Conservation (phyloP, 2,888 invertebrate genomes). For the Zeuzera pyrina region DNA sequence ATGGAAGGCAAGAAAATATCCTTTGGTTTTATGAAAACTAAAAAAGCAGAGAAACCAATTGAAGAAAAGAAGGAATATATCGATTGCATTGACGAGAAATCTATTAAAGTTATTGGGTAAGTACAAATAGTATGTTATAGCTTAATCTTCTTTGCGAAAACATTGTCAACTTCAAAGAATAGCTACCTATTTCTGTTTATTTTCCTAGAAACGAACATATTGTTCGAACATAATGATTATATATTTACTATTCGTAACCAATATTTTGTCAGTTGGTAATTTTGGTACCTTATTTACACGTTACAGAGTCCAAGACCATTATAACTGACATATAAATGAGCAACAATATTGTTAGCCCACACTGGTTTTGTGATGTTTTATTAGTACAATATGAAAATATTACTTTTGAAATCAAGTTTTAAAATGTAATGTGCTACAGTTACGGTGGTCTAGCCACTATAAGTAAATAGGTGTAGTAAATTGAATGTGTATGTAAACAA, state of each 20-base stretch:
- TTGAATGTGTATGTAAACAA: no score
- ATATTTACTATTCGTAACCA: neutral
- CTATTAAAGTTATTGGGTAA: conserved; percentile 84
- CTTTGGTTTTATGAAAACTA: conserved; percentile 83
- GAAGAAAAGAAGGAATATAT: conserved; percentile 78
- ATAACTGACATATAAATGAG: no score
- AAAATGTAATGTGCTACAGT: no score
- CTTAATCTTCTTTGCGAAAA: conserved; percentile 4
- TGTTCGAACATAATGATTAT: neutral
- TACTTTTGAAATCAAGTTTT: no score
- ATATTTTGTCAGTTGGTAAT: neutral
- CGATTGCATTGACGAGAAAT: conserved; percentile 83
- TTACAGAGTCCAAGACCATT: no score
- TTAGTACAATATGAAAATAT: no score
- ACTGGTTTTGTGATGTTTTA: no score
- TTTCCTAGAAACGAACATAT: neutral
- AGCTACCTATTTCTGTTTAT: neutral
- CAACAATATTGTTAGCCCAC: no score
- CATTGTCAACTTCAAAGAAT: conserved; percentile 11
- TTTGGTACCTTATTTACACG: no score
- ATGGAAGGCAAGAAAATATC: conserved; percentile 84
- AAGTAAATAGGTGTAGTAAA: no score
- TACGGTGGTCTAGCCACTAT: no score
- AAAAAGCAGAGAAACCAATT: conserved; percentile 49
- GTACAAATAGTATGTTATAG: conserved; percentile 18